Conservation (phyloP, 1,140 invertebrate genomes). For the Daktulosphaira vitifoliae region DNA sequence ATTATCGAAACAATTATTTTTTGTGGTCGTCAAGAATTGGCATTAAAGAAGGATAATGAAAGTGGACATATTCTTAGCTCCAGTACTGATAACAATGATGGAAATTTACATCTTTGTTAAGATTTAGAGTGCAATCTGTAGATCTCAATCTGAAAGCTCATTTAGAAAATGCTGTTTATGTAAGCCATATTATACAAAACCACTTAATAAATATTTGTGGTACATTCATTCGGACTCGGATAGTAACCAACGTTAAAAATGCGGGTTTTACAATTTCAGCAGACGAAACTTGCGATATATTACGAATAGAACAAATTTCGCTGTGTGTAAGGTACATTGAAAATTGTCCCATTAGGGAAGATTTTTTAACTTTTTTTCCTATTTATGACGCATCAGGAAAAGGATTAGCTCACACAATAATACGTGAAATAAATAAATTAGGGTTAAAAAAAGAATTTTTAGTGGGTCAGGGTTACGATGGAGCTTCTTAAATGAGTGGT, state of each 20-base stretch:
- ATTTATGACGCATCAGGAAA: not conserved
- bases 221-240: not conserved
- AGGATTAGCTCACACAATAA: too few species aligned
- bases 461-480: not conserved
- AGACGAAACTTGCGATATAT: too few species aligned
- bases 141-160: too few species aligned
- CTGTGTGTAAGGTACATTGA: too few species aligned
- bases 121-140: constrained; percentile 3
- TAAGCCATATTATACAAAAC: constrained; percentile 1
- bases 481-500: too few species aligned
- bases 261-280: too few species aligned
- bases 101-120: constrained; percentile 8
- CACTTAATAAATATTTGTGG: constrained; percentile 2
- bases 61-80: constrained; percentile 2
- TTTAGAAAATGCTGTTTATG: constrained; percentile 1
- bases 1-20: too few species aligned
- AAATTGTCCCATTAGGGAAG: not conserved
- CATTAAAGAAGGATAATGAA: not conserved
- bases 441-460: constrained; percentile 2
- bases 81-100: constrained; percentile 2
- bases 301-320: constrained; percentile 8
- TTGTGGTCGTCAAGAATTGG: too few species aligned
- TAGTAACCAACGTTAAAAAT: too few species aligned
- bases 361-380: not conserved
- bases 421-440: constrained; percentile 5